Evolutionary conservation across 1,140 invertebrate genomes (phyloP), one percentile per base, ranked within the genome.

Genomic region (Plutomurus gul): DNA sequence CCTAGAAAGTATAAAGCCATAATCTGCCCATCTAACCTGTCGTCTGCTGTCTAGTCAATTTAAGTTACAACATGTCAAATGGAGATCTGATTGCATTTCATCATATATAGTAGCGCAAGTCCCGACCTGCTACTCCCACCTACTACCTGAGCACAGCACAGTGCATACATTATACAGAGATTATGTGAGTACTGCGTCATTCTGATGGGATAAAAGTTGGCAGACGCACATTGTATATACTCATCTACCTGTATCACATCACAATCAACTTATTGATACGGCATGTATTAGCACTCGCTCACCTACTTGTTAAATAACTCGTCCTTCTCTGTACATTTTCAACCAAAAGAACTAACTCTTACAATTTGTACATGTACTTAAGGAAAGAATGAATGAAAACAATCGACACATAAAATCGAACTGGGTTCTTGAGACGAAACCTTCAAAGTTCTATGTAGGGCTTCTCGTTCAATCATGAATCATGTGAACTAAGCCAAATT

Each of bases 301-400:
- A n/a, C 13, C 33, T 27, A 60, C 20, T 60, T 65, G 25, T 20
- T 18, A 51, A 51, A 51, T 51, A 51, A 51, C 18, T 51, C 27
- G 56, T 30, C 56, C 56, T 65, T 65, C 56, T 65, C 56, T 30
- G 22, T 30, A 65, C 56, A 65, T 65, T 65, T 65, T 65, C 36
- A 27, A 30, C 18, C 56, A 65, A 36, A 25, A 30, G 22, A 56
- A 47, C 13, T 18, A 16, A 47, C n/a, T 47, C 4, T 56, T 56
- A 2, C 8, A n/a, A n/a, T n/a, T n/a, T n/a, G n/a, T n/a, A n/a
- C n/a, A n/a, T n/a, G n/a, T n/a, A n/a, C n/a, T n/a, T n/a, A n/a
- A n/a, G n/a, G n/a, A n/a, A n/a, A n/a, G n/a, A n/a, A n/a, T n/a
- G n/a, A n/a, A n/a, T n/a, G n/a, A n/a, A n/a, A n/a, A n/a, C n/a